Base-by-base conservation (phyloP, 1,140 invertebrate genomes). In the Drosophila elegans region DNA sequence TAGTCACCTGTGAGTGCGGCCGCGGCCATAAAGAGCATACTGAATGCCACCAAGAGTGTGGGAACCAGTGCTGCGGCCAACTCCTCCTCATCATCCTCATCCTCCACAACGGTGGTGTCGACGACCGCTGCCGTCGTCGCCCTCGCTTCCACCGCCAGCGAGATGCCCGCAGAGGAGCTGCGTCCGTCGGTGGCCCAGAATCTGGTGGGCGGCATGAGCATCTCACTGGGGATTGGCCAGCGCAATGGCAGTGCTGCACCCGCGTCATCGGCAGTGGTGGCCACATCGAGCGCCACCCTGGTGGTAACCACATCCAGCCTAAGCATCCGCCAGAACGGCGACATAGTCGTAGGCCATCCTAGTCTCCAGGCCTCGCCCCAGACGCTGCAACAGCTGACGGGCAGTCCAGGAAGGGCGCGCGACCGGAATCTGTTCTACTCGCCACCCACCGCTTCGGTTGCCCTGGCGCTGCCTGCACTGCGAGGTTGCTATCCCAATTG, bases 351-450 rank as follows among this genome's bases (percentile, higher is more conserved):
- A 13, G 42, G 25, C 13, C 46, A 74, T 39, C 41, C 45, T n/a
- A 29, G 32, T 41, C 55, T 45, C 11, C 54, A 59, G 44, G 49
- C 59, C 49, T 86, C 42, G 46, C 82, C 38, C 38, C 89, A 92
- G 71, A 90, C 91, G 66, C 72, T 92, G 48, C 91, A 92, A 62
- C 91, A 92, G 82, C 78, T 92, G 64, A 91, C 86, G 51, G 86
- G 90, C 39, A 92, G 91, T 88, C 91, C 92, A 60, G 91, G 91
- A 78, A 76, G 92, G 29, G 92, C 91, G 34, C 79, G 92, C 57
- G 92, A 92, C 78, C 79, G 92, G 56, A 92, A 92, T 85, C 71
- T 92, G n/a, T 92, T 91, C 74, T 81, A 92, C 69, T 77, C 81
- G 54, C 75, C 91, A 55, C 74, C 91, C 46, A 81, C 76, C 46